Evolutionary conservation across 2,797 vertebrate species (phyloP).

Genomic region (Tachyglossus aculeatus): DNA sequence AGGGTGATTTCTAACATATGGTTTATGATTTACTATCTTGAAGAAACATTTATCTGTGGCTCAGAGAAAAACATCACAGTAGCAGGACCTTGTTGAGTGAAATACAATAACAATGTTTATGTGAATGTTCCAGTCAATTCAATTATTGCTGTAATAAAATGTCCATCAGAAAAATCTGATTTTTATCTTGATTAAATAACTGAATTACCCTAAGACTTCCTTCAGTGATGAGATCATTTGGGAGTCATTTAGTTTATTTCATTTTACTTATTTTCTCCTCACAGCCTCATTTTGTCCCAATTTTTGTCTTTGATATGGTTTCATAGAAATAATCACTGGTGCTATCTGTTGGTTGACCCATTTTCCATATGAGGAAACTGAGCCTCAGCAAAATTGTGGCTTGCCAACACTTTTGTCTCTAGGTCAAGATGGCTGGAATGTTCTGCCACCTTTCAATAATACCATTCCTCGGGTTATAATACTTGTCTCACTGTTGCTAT

Average conservation of each 20-base stretch:
- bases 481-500: too few relatives aligned
- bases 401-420: too few relatives aligned
- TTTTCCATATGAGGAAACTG: too few relatives aligned
- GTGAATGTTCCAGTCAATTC: slow-evolving; percentile 41
- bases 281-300: slow-evolving; percentile 42
- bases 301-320: slow-evolving; percentile 29
- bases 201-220: background rate
- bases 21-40: slow-evolving; percentile 52
- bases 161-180: slow-evolving; percentile 42
- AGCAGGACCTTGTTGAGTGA: slow-evolving; percentile 29
- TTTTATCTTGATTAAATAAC: slow-evolving; percentile 12
- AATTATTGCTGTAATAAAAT: slow-evolving; percentile 52
- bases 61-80: slow-evolving; percentile 1
- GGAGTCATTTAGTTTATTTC: slow-evolving; percentile 28
- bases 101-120: slow-evolving; percentile 54
- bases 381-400: too few relatives aligned
- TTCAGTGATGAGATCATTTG: slow-evolving; percentile 47
- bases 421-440: too few relatives aligned
- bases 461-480: too few relatives aligned
- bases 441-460: too few relatives aligned
- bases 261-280: slow-evolving; percentile 27
- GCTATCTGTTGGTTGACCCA: background rate
- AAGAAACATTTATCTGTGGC: slow-evolving; percentile 60
- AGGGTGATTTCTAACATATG: slow-evolving; percentile 57
- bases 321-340: background rate